Conservation (phyloP, 2,113 vertebrate genomes). For the Urocolius indicus region DNA sequence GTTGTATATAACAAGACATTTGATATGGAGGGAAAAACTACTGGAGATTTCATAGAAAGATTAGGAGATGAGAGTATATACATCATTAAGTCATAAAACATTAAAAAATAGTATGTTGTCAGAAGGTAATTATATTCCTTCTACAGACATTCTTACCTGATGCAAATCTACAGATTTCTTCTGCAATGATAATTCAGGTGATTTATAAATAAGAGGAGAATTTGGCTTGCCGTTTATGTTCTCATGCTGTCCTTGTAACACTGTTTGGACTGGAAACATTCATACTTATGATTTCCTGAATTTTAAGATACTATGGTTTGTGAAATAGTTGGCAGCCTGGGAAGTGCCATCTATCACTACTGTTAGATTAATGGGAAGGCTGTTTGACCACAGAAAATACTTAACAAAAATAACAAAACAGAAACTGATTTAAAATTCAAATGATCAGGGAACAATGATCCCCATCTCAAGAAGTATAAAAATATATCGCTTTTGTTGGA, state of each 20-base stretch:
- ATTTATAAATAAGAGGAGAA: not conserved
- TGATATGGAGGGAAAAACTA: not conserved
- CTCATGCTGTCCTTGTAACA: not conserved
- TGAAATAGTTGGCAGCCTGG: not conserved
- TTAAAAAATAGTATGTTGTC: not conserved
- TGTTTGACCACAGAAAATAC: not conserved
- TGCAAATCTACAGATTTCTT: conserved; percentile 3
- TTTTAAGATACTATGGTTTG: not conserved
- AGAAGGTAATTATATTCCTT: not conserved
- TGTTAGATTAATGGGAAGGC: conserved; percentile 1
- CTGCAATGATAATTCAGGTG: not conserved
- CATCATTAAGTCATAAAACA: not conserved
- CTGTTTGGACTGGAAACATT: not conserved
- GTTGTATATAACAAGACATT: not conserved
- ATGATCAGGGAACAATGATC: not conserved
- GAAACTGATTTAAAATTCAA: conserved; percentile 14
- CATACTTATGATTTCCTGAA: not conserved
- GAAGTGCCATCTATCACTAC: not conserved
- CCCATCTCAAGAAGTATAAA: not conserved
- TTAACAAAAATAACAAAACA: not conserved
- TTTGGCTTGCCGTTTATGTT: not conserved
- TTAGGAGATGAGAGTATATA: not conserved
- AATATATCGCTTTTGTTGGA: not conserved
- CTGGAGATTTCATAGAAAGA: not conserved
- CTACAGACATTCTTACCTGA: not conserved